A percentile compares a stretch with the other conserved stretches of the same genome.
Evolutionary conservation across 2,113 vertebrate genomes (phyloP).

Genomic region (Cyprinodon brontotheroides): DNA sequence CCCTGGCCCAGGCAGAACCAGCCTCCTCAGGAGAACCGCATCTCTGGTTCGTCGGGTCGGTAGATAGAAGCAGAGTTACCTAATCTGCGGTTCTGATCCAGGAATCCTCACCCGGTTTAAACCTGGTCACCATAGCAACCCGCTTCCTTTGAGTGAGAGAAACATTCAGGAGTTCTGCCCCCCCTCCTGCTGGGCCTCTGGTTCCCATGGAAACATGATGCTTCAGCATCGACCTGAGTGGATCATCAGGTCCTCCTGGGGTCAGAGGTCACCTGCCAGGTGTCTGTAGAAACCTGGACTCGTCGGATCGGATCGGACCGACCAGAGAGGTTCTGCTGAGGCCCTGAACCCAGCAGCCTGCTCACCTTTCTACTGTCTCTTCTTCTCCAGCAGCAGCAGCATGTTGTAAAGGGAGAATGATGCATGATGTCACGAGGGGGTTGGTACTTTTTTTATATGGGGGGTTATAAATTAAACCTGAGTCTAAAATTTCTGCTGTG

Average conservation of each 20-base stretch:
- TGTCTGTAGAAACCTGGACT: too few species aligned
- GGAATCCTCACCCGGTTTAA: neutral
- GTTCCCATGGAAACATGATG: neutral
- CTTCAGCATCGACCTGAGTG: too few species aligned
- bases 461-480: constrained; percentile 74
- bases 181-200: neutral
- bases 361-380: constrained; percentile 43
- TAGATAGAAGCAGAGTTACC: neutral
- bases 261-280: too few species aligned
- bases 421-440: too few species aligned
- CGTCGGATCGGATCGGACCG: too few species aligned
- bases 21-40: constrained; percentile 31
- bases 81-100: neutral
- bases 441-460: too few species aligned
- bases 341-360: constrained; percentile 22
- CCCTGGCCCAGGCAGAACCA: neutral
- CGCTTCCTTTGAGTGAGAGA: too few species aligned
- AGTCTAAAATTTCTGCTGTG: constrained; percentile 47
- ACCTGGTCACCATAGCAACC: neutral
- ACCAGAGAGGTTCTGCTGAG: too few species aligned
- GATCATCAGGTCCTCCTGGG: too few species aligned
- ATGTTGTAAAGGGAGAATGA: constrained; percentile 41
- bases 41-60: constrained; percentile 41
- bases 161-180: neutral
- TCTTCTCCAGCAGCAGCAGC: constrained; percentile 40